A percentile compares a stretch with the other conserved stretches of the same genome.
Evolutionary conservation across 2,113 vertebrate genomes (phyloP).

Genomic region (Sinocyclocheilus rhinocerous): DNA sequence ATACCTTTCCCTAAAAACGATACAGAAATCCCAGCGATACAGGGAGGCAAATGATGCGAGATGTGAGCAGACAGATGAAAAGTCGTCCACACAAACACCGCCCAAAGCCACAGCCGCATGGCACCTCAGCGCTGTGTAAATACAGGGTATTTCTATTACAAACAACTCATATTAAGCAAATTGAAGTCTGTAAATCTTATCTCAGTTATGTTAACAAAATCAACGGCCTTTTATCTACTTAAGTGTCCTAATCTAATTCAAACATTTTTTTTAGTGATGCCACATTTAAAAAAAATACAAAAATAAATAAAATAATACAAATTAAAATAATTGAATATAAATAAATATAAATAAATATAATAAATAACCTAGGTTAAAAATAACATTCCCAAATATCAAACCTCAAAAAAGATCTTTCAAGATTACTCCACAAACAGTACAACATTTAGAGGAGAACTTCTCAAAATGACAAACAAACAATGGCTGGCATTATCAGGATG

Average conservation of each 20-base stretch:
- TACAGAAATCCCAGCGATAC: constrained; percentile 17
- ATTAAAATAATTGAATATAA: too few relatives aligned
- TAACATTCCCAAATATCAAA: background rate
- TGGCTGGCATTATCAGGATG: background rate
- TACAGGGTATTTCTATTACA: constrained; percentile 47
- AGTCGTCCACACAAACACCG: constrained; percentile 60
- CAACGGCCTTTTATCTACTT: background rate
- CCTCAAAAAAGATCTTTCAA: background rate
- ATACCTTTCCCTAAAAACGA: constrained; percentile 63
- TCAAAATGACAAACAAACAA: background rate
- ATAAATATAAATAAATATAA: too few relatives aligned
- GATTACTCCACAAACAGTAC: background rate
- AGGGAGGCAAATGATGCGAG: constrained; percentile 53
- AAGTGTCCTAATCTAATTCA: background rate
- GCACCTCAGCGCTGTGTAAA: constrained; percentile 47
- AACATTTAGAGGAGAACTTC: background rate
- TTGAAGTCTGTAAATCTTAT: too few relatives aligned
- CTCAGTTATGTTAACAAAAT: background rate
- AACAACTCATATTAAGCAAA: background rate
- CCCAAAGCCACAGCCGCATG: constrained; percentile 67
- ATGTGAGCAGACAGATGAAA: constrained; percentile 62
- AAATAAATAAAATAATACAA: too few relatives aligned
- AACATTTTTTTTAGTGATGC: too few relatives aligned
- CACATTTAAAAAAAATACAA: too few relatives aligned
- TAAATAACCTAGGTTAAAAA: background rate